Evolutionary conservation across 2,797 vertebrate species (phyloP).

Genomic region (Enoplosus armatus): DNA sequence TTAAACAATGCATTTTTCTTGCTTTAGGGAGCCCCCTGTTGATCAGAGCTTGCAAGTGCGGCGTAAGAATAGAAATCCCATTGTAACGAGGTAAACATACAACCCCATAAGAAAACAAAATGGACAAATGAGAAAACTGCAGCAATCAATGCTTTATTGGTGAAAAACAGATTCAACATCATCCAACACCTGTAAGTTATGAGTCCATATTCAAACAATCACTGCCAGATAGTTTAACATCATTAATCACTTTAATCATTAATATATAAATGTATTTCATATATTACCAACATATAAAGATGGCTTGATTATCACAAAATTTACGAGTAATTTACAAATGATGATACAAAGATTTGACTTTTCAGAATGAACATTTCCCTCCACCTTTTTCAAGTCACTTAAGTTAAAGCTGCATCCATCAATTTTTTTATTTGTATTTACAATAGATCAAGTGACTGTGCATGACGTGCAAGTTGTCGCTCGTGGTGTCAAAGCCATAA

Average conservation of each 20-base stretch:
- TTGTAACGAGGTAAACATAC: background rate
- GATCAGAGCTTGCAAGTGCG: background rate
- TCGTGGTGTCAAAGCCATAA: background rate
- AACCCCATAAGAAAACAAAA: background rate
- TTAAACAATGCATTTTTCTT: background rate
- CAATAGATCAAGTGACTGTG: background rate
- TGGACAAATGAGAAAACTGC: background rate
- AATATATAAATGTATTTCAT: background rate
- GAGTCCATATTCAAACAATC: background rate
- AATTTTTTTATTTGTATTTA: background rate
- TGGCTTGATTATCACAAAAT: background rate
- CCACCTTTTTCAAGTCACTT: background rate
- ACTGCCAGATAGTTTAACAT: background rate
- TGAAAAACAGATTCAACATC: background rate
- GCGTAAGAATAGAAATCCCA: background rate
- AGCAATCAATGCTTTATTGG: constrained; percentile 8
- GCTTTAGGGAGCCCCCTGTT: constrained; percentile 16
- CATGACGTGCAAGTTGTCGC: fast-evolving
- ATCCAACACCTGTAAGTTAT: background rate
- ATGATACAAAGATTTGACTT: background rate
- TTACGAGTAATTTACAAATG: background rate
- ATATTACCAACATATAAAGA: background rate
- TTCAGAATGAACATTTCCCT: background rate
- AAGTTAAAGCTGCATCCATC: background rate
- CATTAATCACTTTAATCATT: background rate